Percentiles rank a stretch among this genome's conserved stretches.
Evolutionary conservation across 2,113 vertebrate genomes (phyloP).

Genomic region (Petrocephalus zakoni): DNA sequence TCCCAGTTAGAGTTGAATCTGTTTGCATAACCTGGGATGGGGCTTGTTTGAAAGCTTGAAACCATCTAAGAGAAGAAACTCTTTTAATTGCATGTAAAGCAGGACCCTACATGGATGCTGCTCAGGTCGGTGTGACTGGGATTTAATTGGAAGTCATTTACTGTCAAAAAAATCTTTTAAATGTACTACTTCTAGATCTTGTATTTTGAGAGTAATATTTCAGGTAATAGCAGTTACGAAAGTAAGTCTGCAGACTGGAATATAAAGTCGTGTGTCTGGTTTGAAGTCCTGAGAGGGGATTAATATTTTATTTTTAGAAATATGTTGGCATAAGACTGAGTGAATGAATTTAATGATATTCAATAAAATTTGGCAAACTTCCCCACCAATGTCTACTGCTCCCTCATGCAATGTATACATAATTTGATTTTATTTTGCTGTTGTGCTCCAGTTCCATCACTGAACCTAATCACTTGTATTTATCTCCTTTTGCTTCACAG

Average conservation of each 20-base stretch:
- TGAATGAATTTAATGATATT: background rate
- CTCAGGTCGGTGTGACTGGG: conserved; percentile 14
- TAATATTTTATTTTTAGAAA: background rate
- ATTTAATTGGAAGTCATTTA: conserved; percentile 33
- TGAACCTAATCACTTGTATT: background rate
- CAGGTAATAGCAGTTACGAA: background rate
- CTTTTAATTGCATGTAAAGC: conserved; percentile 56
- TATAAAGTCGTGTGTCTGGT: background rate
- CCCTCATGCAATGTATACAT: background rate
- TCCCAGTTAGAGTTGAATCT: background rate
- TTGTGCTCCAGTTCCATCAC: background rate
- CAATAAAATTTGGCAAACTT: background rate
- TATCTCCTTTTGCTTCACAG: conserved; percentile 51
- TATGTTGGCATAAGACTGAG: background rate
- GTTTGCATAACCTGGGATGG: conserved; percentile 57
- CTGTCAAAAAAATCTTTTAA: conserved; percentile 8
- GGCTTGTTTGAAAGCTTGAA: conserved; percentile 38
- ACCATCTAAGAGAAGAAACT: conserved; percentile 4
- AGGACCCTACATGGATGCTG: conserved; percentile 50
- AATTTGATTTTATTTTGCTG: background rate
- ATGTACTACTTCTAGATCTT: conserved; percentile 4
- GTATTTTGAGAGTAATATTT: background rate
- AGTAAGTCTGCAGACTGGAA: conserved; percentile 7
- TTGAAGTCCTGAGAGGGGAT: background rate
- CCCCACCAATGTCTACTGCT: background rate